Evolutionary conservation across 1,140 invertebrate species (phyloP).

Genomic region (Hirudo medicinalis): DNA sequence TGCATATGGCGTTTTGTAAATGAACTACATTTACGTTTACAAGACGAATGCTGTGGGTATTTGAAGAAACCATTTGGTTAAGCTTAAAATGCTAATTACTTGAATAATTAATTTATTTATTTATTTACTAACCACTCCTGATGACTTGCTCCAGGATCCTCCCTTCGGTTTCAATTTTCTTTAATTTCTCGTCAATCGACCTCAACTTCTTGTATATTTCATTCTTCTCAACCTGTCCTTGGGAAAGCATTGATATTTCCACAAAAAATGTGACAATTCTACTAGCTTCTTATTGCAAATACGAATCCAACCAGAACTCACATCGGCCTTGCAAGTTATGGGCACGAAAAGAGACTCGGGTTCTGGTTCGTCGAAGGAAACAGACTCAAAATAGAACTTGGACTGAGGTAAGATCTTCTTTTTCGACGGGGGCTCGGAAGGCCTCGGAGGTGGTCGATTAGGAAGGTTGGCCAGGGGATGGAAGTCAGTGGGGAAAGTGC

Average conservation of each 20-base stretch:
- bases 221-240: constrained; percentile 49
- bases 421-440: neutral
- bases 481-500: too few relatives aligned
- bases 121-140: constrained; percentile 50
- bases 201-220: constrained; percentile 59
- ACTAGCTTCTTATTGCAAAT: too few relatives aligned
- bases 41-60: too few relatives aligned
- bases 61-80: too few relatives aligned
- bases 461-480: neutral
- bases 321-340: too few relatives aligned
- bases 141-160: constrained; percentile 74
- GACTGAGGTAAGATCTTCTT: neutral
- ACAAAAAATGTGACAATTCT: too few relatives aligned
- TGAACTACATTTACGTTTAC: too few relatives aligned
- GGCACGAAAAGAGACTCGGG: too few relatives aligned
- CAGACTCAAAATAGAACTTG: neutral
- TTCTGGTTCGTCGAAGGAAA: neutral
- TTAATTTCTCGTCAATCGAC: constrained; percentile 70
- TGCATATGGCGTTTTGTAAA: too few relatives aligned
- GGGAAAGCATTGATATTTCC: neutral
- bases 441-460: neutral
- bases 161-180: constrained; percentile 74
- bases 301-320: too few relatives aligned
- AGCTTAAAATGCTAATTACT: too few relatives aligned
- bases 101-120: too few relatives aligned